Evolutionary conservation across 2,113 vertebrate genomes (phyloP), one percentile per base, ranked within the genome.

Genomic region (Phylloscopus whistleri): DNA sequence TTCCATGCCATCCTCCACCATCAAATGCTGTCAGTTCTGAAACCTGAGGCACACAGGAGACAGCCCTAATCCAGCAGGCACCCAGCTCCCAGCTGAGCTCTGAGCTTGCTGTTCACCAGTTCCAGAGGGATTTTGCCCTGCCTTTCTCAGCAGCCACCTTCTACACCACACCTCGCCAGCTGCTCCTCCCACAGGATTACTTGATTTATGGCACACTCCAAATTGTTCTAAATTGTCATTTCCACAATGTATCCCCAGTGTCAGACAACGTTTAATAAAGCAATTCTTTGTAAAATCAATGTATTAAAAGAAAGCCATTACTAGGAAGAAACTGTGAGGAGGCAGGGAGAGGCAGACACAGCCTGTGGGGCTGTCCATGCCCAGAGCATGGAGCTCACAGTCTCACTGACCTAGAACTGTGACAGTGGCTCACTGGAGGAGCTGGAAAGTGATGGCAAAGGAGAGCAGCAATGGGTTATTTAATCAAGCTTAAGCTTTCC

Each of bases 401-500:
- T 10, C 60, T 84, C 39, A 44, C 39, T 89, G 77, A 84, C 80
- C 73, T 22, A 59, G 30, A 87, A 74, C 60, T 64, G 39, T 6
- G 30, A 27, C 3, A 67, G 17, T 2, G 13, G 52, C n/a, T 49
- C 86, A 68, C 3, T n/a, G 52, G 43, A 89, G 39, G 39, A 75
- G 60, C 64, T 78, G 35, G 41, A 59, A 81, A 86, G 20, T 1
- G 2, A 78, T 33, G n/a, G 39, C 39, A 63, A 84, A 67, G 37
- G 52, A 90, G 30, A 92, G n/a, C 64, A 87, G 60, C 37, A 70
- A 68, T 8, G 39, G 20, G 44, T 75, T 88, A 55, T 58, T 95
- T 67, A 90, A 93, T 69, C 37, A 49, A 74, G 56, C 63, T 80
- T 73, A 89, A 62, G 73, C 56, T 91, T 87, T 87, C 58, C 73